Evolutionary conservation across 2,797 vertebrate species (phyloP), one percentile per base, ranked within the genome.

Genomic region (Coilia nasus): DNA sequence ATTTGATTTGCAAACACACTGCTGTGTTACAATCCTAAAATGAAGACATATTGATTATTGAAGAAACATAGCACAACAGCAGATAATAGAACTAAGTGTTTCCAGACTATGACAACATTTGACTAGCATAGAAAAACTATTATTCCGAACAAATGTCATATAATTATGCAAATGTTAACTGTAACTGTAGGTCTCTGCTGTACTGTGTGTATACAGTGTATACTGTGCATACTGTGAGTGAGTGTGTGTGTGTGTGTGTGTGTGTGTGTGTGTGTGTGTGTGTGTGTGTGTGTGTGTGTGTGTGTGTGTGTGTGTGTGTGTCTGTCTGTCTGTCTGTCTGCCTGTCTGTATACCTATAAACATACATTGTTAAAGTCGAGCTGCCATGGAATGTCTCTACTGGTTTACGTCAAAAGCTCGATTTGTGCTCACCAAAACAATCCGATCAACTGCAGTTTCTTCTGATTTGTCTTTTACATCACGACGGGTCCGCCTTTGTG

Each of bases 1-100:
- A 97, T 60, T 92, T 89, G 86, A 97, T 95, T 88, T 93, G 94
- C 67, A 96, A 90, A 84, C 96, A 96, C 50, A 96, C 93, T 35
- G 95, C 95, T 2, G 71, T 93, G 87, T 93, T 94, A 86, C 96
- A 97, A 11, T 95, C 95, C 96, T 97, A 89, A 0, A 12, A 56
- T 87, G 5, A 86, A 81, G 81, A 81, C 15, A 64, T 10, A 54
- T 21, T 71, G 46, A 19, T 41, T 41, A 35, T 31, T 19, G 4
- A 14, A 17, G 67, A 64, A n/a, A 23, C 19, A 60, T n/a, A 17
- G 9, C 17, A 50, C 17, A 67, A 10, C 25, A 10, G 9, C 54
- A 44, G 31, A 31, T 54, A 54, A 14, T 54, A 54, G 50, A 54
- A 10, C 7, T 4, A 62, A 64, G 60, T 64, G 1, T 64, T 64